phyloP scores from a whole-genome alignment of 2,113 vertebrate species.

The Tretioscincus oriximinensis region DNA sequence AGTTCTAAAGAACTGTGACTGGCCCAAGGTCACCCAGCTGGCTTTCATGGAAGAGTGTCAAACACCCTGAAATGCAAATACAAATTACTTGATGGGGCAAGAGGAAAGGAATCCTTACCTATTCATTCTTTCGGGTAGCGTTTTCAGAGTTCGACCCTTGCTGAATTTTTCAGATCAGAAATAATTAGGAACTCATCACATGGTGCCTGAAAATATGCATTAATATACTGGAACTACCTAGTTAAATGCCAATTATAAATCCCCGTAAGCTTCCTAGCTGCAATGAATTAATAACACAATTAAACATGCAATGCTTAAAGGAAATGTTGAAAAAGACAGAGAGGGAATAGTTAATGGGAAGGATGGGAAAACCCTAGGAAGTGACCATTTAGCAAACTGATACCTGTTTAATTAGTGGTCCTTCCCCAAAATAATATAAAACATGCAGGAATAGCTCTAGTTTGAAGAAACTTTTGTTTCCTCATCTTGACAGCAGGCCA shows the following conservation, averaged over 20 bases:
- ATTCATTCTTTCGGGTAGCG: constrained; percentile 42
- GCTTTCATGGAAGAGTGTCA: no score
- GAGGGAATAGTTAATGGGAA: constrained; percentile 63
- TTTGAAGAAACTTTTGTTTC: not conserved
- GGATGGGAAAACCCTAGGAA: constrained; percentile 63
- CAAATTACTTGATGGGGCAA: not conserved
- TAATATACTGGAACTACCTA: constrained; percentile 73
- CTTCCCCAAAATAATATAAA: constrained; percentile 17
- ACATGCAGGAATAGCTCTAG: constrained; percentile 37
- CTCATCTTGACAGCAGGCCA: not conserved
- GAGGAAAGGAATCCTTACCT: accelerated
- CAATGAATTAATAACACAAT: constrained; percentile 79
- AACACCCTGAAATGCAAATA: not conserved
- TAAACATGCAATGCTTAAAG: constrained; percentile 73
- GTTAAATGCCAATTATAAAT: constrained; percentile 78
- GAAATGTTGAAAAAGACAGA: constrained; percentile 60
- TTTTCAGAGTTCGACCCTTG: constrained; percentile 37
- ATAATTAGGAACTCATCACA: constrained; percentile 63
- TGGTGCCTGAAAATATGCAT: constrained; percentile 61
- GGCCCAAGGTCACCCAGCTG: no score
- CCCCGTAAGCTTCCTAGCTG: constrained; percentile 70
- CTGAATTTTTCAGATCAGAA: constrained; percentile 60
- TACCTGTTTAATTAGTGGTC: constrained; percentile 59
- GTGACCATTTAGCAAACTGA: constrained; percentile 63
- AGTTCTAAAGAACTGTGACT: no score